Evolutionary conservation across 2,797 vertebrate species (phyloP).

Genomic region (Chelmon rostratus): DNA sequence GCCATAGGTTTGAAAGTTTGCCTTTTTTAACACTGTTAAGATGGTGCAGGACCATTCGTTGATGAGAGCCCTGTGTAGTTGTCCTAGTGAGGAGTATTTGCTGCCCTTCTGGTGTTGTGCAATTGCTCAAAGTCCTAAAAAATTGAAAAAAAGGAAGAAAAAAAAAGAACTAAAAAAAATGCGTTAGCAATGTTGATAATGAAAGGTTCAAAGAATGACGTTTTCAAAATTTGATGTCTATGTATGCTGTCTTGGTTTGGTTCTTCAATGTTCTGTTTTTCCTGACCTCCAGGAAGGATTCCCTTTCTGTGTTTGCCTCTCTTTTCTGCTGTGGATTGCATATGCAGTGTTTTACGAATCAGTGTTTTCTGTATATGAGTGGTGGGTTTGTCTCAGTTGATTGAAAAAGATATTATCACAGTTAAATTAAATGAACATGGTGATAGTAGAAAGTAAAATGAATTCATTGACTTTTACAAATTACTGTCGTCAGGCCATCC

Average conservation of each 20-base stretch:
- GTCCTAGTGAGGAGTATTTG: not conserved
- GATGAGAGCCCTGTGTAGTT: not conserved
- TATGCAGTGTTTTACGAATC: constrained; percentile 56
- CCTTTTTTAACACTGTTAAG: not conserved
- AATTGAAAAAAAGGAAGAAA: no score
- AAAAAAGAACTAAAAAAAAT: not conserved
- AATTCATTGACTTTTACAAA: constrained; percentile 65
- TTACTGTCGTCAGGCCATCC: constrained; percentile 31
- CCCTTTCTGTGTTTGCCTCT: constrained; percentile 8
- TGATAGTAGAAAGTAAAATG: constrained; percentile 62
- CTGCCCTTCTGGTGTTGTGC: not conserved
- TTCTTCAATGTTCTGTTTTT: not conserved
- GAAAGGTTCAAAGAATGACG: not conserved
- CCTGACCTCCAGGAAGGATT: not conserved
- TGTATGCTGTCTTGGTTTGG: not conserved
- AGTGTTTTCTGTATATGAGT: constrained; percentile 25
- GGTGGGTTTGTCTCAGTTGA: constrained; percentile 61
- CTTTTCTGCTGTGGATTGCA: constrained; percentile 51
- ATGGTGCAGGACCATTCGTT: not conserved
- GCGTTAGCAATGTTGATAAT: not conserved
- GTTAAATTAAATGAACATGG: constrained; percentile 71
- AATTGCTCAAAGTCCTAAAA: not conserved
- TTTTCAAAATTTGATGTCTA: constrained; percentile 1
- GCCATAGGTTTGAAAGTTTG: not conserved
- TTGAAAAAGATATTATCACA: constrained; percentile 73